Base-by-base conservation (phyloP, 2,888 invertebrate species). In the Amphimallon solstitiale region DNA sequence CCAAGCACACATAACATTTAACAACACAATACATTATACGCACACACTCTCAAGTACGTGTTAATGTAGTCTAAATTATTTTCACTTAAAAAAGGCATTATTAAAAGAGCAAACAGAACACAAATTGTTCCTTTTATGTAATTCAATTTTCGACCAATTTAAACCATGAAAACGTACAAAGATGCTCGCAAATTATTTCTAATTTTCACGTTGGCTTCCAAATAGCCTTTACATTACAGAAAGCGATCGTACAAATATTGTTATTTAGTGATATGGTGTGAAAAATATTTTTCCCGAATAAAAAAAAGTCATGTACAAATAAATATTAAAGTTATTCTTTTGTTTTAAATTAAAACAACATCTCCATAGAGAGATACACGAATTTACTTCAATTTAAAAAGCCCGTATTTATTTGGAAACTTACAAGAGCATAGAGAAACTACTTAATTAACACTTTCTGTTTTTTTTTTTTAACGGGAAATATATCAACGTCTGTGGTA, bases 131-230 rank as follows among this genome's bases (percentile, higher is more conserved):
- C 48, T 29, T 49, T 49, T 49, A 29, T 49, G 23, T 23, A 12
- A 23, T 23, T 49, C 48, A 49, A 49, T 49, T 49, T 29, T 49
- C 48, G 29, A 23, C 23, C 48, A 49, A 49, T 49, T 49, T 49
- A 12, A 23, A n/a, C 3, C 29, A 12, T 45, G 19, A 34, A 49
- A 49, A 29, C 48, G 29, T 15, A 29, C 48, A 29, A 49, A 49
- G 23, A 23, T 29, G 21, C 23, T 49, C 10, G 48, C 48, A 49
- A 49, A 49, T 49, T 49, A 23, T 49, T 49, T 14, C 29, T 12
- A 49, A 49, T 49, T 49, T 49, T 49, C 48, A 49, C 48, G 48
- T 29, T 29, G 9, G 6, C n/a, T 9, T 49, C 48, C 12, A 23
- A 49, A 49, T 49, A 49, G 48, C 29, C 9, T 21, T 21, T 48